These are phyloP conservation scores for Trichoplusia ni DNA, from an alignment of 1,140 invertebrate genomes.

Conservation along the genomic window DNA sequence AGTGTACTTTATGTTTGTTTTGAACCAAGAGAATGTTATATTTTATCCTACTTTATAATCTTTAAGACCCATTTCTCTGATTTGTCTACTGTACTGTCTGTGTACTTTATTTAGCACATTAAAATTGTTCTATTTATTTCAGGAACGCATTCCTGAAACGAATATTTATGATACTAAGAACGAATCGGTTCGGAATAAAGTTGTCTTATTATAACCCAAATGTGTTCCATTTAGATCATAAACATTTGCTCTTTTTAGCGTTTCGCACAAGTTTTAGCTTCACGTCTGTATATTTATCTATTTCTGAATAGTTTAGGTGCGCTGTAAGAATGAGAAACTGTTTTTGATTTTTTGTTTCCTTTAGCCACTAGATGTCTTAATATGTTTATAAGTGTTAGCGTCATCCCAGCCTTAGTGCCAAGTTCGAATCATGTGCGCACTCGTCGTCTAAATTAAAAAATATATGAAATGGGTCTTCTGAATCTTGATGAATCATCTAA, in stretches of 20 bases:
- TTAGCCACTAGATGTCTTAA: not conserved
- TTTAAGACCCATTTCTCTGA: conserved; percentile 20
- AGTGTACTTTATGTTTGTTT: conserved; percentile 31
- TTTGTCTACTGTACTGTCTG: not conserved
- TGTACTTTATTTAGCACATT: conserved; percentile 1
- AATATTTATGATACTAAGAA: not conserved
- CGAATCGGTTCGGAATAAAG: not conserved
- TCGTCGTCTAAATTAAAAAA: conserved; percentile 20
- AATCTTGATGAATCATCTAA: conserved; percentile 53
- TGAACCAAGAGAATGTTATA: conserved; percentile 35
- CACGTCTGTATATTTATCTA: not conserved
- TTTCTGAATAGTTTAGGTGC: not conserved
- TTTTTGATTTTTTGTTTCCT: not conserved
- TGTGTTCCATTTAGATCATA: not conserved
- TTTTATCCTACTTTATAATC: conserved; percentile 11
- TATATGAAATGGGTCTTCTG: conserved; percentile 45
- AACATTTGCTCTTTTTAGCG: conserved; percentile 3
- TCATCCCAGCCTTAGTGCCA: conserved; percentile 13
- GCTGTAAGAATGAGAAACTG: not conserved
- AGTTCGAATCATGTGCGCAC: conserved; percentile 16
- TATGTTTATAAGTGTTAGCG: conserved; percentile 1
- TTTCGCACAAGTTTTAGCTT: not conserved
- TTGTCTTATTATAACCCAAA: not conserved
- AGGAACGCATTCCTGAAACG: not conserved
- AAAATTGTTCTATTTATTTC: conserved; percentile 1